phyloP scores from a whole-genome alignment of 1,140 invertebrate genomes.

The Aporrectodea caliginosa region DNA sequence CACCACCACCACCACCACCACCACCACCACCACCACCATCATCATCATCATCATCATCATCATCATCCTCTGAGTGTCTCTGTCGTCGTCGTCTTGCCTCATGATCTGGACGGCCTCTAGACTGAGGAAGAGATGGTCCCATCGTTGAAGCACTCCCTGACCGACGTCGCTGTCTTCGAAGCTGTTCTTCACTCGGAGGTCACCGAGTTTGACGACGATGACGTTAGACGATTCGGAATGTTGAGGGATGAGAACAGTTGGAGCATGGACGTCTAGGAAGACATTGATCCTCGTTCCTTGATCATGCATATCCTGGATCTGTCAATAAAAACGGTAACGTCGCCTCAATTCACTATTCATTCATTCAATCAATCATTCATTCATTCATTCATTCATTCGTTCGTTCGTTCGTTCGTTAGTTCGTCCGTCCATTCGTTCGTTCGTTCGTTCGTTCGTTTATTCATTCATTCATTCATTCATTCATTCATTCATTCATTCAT shows the following conservation, averaged over 20 bases:
- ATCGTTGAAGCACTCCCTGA: constrained; percentile 41
- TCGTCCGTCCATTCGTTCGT: too few relatives aligned
- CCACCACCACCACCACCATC: too few relatives aligned
- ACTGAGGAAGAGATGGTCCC: constrained; percentile 58
- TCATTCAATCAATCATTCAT: not conserved
- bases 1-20: too few relatives aligned
- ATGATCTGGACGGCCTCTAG: constrained; percentile 67
- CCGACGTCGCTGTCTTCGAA: constrained; percentile 58
- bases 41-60: too few relatives aligned
- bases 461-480: too few relatives aligned
- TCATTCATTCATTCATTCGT: too few relatives aligned
- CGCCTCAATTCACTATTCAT: not conserved
- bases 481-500: too few relatives aligned
- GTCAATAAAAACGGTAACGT: constrained; percentile 24
- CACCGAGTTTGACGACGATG: constrained; percentile 73
- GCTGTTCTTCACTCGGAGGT: constrained; percentile 73
- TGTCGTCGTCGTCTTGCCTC: constrained; percentile 41
- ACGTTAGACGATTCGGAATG: constrained; percentile 74
- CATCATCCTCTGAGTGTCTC: too few relatives aligned
- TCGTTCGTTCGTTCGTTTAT: too few relatives aligned
- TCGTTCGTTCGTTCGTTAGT: too few relatives aligned
- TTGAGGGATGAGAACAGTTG: constrained; percentile 72
- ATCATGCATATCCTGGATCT: constrained; percentile 60
- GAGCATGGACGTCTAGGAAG: constrained; percentile 69
- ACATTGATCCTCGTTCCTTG: constrained; percentile 66